Evolutionary conservation across 1,140 invertebrate genomes (phyloP).

Genomic region (Hormaphis cornu): DNA sequence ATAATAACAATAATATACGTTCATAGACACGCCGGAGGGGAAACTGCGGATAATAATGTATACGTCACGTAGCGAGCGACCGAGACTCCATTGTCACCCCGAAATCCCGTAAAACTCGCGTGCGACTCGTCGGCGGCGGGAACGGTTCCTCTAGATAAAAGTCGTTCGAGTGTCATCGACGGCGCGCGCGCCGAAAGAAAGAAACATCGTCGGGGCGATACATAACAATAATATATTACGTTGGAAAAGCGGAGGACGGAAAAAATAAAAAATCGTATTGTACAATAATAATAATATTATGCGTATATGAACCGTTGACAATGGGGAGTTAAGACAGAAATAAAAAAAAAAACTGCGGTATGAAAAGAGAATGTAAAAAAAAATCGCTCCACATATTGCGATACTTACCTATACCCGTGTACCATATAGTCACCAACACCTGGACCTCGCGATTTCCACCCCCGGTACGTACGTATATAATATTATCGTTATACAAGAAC

Average conservation of each 20-base stretch:
- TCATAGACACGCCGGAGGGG: background rate
- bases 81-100: constrained; percentile 23
- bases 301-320: constrained; percentile 16
- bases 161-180: constrained; percentile 32
- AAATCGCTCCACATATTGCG: constrained; percentile 20
- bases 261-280: background rate
- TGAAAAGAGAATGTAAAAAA: constrained; percentile 11
- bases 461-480: background rate
- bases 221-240: constrained; percentile 9
- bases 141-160: constrained; percentile 26
- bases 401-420: background rate
- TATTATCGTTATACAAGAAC: too few species aligned
- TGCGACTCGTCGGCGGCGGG: background rate
- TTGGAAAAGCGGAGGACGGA: constrained; percentile 9
- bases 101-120: constrained; percentile 2
- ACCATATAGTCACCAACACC: constrained; percentile 17
- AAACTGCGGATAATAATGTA: too few species aligned
- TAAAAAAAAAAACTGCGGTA: constrained; percentile 18
- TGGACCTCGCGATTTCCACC: constrained; percentile 29
- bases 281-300: background rate
- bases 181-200: constrained; percentile 28
- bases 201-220: constrained; percentile 28
- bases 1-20: background rate
- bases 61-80: background rate
- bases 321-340: constrained; percentile 31